Conservation (phyloP, 2,888 invertebrate species). For the Stratiomys singularior region DNA sequence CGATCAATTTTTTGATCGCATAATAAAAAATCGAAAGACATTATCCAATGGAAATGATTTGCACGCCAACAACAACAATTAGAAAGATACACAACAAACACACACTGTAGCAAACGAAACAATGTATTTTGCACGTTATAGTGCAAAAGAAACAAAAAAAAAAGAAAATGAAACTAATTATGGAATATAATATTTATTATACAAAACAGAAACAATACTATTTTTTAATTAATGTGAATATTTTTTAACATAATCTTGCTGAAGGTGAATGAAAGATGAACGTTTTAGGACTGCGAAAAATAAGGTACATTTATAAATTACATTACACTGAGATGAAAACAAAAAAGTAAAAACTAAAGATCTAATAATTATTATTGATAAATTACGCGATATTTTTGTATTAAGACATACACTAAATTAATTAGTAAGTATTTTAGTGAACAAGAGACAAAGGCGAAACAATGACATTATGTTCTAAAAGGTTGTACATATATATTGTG, state of each 20-base stretch:
- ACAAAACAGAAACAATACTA: conserved; percentile 14
- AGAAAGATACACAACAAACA: not conserved
- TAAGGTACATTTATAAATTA: not conserved
- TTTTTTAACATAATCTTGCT: conserved; percentile 5
- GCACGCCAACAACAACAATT: not conserved
- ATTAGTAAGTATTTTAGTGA: not conserved
- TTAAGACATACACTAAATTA: conserved; percentile 13
- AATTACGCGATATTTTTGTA: conserved; percentile 19
- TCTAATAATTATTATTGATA: no score
- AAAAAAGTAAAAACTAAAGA: no score
- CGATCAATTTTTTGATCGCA: conserved; percentile 3
- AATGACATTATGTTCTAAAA: conserved; percentile 6
- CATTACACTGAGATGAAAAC: not conserved
- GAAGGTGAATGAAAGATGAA: not conserved
- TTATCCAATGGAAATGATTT: not conserved
- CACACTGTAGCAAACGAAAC: not conserved
- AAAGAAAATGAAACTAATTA: not conserved
- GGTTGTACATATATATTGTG: conserved; percentile 10
- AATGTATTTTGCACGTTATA: conserved; percentile 50
- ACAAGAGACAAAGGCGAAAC: not conserved
- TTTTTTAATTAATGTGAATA: conserved; percentile 9
- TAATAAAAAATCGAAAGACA: not conserved
- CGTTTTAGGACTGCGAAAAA: not conserved
- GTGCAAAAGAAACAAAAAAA: conserved; percentile 47
- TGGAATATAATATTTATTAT: conserved; percentile 3